A percentile compares a stretch with the other conserved stretches of the same genome.
These are phyloP conservation scores for Euzetes globulus DNA, from an alignment of 2,888 invertebrate species.

Conservation along the genomic window DNA sequence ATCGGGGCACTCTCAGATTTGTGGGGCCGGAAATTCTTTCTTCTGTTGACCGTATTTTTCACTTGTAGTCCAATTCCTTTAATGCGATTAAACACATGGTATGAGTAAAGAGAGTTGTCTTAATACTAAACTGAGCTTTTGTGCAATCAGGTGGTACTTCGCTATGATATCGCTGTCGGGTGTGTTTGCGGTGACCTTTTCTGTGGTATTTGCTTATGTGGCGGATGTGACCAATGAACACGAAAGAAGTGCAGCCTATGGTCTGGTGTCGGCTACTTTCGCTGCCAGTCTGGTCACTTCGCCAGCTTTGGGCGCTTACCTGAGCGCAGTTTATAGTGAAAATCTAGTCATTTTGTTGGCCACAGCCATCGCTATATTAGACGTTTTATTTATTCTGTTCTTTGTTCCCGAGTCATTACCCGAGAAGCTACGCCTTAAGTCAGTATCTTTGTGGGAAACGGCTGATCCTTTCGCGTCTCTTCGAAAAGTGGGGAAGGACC, in stretches of 20 bases:
- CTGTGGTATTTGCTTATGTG: slow-evolving; percentile 98
- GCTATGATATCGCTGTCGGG: slow-evolving; percentile 98
- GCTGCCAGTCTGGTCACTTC: slow-evolving; percentile 98
- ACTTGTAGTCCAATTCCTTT: slow-evolving; percentile 98
- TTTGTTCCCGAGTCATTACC: slow-evolving; percentile 97
- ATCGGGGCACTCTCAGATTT: slow-evolving; percentile 96
- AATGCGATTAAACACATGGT: slow-evolving; percentile 97
- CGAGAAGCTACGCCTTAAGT: slow-evolving; percentile 71
- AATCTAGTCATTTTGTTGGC: slow-evolving; percentile 86
- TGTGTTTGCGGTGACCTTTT: slow-evolving; percentile 97
- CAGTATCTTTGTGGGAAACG: slow-evolving; percentile 81
- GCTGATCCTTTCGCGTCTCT: slow-evolving; percentile 95
- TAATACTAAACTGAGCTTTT: slow-evolving; percentile 1
- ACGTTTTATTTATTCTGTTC: slow-evolving; percentile 95
- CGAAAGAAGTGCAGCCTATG: slow-evolving; percentile 89
- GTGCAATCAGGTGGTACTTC: slow-evolving; percentile 75
- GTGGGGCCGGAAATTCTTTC: slow-evolving; percentile 96
- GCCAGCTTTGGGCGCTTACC: slow-evolving; percentile 78
- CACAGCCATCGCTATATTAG: slow-evolving; percentile 84
- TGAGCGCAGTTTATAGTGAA: slow-evolving; percentile 56
- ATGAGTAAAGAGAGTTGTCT: no score
- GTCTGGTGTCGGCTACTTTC: slow-evolving; percentile 95
- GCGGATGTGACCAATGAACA: slow-evolving; percentile 97
- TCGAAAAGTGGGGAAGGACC: slow-evolving; percentile 83
- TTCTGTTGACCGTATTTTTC: slow-evolving; percentile 94